Evolutionary conservation across 2,797 vertebrate genomes (phyloP), one percentile per base, ranked within the genome.

Genomic region (Borostomias antarcticus): DNA sequence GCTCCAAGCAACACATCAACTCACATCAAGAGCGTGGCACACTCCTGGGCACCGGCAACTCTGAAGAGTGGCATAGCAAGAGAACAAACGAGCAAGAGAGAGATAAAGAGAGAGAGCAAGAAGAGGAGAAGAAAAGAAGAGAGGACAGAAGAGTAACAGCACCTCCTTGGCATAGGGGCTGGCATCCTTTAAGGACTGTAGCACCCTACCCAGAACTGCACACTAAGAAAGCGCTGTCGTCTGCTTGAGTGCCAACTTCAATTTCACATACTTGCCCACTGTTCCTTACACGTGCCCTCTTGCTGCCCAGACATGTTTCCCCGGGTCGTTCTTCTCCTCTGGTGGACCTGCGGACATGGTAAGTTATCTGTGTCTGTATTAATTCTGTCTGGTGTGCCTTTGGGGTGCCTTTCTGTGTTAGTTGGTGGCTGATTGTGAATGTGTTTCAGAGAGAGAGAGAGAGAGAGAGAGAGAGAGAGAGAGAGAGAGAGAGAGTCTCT

Each of bases 271-370:
- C 79, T 77, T 77, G 25, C 80, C 64, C 47, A 80, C 83, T 79
- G 80, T 86, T 85, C 83, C 74, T 69, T 40, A 40, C 79, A 86
- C 87, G 88, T 83, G 70, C 78, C 82, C 80, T 79, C 80, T 79
- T 59, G 77, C 62, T 58, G 70, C 59, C 62, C 74, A 79, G 80
- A 70, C 77, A 93, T 94, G 92, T 79, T 88, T 85, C 75, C 77
- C 30, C 77, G 86, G 86, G 68, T 91, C 43, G 62, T 77, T 32
- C 75, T 91, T 66, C 74, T 92, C 71, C 75, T 90, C 74, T 89
- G 89, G 77, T 89, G 89, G 77, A 74, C 90, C 82, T 78, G 81
- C 59, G 81, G 80, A 86, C 89, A 89, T 13, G 89, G 92, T 93
- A 83, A 91, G 90, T 80, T 82, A 61, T 37, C 47, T 59, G 51